A percentile compares a stretch with the other conserved stretches of the same genome.
Evolutionary conservation across 1,140 invertebrate species (phyloP).

Genomic region (Melipona quadrifasciata): DNA sequence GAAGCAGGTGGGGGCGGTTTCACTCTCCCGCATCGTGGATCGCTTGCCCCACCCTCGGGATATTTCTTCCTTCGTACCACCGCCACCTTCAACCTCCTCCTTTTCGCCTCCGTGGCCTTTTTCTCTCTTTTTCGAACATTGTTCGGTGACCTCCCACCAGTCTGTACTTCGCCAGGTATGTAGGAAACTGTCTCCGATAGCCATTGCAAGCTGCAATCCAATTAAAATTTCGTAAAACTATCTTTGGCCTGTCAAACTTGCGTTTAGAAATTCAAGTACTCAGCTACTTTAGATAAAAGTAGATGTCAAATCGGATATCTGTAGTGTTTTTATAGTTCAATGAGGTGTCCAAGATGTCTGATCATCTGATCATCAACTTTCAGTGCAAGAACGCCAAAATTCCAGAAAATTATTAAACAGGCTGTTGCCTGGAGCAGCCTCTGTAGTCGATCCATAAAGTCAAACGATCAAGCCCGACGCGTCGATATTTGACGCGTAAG

Average conservation of each 20-base stretch:
- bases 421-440: neutral
- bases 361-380: neutral
- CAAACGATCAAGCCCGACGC: neutral
- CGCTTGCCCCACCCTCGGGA: conserved; percentile 72
- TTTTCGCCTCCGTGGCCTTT: conserved; percentile 42
- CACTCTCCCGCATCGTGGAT: conserved; percentile 72
- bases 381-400: neutral
- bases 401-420: neutral
- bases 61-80: conserved; percentile 59
- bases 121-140: conserved; percentile 54
- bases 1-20: conserved; percentile 69
- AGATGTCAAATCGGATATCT: neutral
- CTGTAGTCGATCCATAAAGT: neutral
- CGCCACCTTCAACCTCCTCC: conserved; percentile 57
- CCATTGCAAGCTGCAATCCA: conserved; percentile 28
- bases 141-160: conserved; percentile 31
- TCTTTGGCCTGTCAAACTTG: neutral
- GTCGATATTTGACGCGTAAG: neutral
- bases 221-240: neutral
- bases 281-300: neutral
- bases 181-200: conserved; percentile 23
- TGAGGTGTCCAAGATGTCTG: neutral
- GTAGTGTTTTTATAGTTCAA: neutral
- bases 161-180: neutral
- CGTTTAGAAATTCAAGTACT: neutral